These are phyloP conservation scores for Solen grandis DNA, from an alignment of 1,140 invertebrate species.

Conservation along the genomic window DNA sequence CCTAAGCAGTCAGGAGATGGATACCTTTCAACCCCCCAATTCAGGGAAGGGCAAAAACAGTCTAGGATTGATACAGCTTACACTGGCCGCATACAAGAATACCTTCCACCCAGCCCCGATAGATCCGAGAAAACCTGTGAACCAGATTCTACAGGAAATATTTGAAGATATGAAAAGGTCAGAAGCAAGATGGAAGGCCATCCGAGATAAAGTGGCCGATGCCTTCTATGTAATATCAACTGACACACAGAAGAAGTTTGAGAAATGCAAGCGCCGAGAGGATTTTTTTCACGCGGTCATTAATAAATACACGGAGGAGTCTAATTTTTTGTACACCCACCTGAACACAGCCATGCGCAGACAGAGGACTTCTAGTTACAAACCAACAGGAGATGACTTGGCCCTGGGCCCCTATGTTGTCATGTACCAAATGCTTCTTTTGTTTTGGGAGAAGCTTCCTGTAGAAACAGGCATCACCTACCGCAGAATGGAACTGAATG, in stretches of 20 bases:
- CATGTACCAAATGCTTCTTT: conserved; percentile 18
- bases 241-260: neutral
- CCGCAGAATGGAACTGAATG: conserved; percentile 11
- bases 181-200: conserved; percentile 5
- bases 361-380: conserved; percentile 2
- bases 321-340: neutral
- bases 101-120: conserved; percentile 27
- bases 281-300: conserved; percentile 13
- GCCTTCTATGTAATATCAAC: conserved; percentile 1
- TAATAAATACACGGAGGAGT: neutral
- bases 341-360: conserved; percentile 15
- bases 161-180: neutral
- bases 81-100: conserved; percentile 36
- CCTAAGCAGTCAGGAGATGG: neutral
- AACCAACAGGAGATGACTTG: conserved; percentile 23
- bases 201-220: conserved; percentile 9
- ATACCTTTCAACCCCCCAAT: conserved; percentile 2
- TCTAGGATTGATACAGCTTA: conserved; percentile 14
- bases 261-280: neutral
- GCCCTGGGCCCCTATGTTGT: conserved; percentile 25
- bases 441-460: conserved; percentile 15
- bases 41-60: neutral
- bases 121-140: neutral
- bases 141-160: conserved; percentile 6
- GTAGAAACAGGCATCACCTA: conserved; percentile 15